These are phyloP conservation scores for Bergia puertoricense DNA, from an alignment of 92 coral and sea anemone genomes.

Conservation along the genomic window DNA sequence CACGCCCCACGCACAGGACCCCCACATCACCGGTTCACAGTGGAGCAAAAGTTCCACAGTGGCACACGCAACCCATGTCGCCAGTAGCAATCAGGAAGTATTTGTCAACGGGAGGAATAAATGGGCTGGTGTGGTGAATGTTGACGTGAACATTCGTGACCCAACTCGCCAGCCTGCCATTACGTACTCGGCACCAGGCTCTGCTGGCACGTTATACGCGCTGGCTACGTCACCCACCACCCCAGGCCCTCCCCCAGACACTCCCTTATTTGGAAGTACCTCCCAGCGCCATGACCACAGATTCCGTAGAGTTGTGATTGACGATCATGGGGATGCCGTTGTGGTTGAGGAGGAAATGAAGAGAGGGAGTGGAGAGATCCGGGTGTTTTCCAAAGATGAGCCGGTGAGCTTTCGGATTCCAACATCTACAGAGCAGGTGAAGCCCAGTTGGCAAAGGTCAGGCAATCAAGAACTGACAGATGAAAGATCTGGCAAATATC, in stretches of 20 bases:
- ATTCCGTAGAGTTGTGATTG: slow-evolving; percentile 64
- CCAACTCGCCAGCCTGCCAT: slow-evolving; percentile 61
- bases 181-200: slow-evolving; percentile 68
- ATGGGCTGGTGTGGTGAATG: slow-evolving; percentile 71
- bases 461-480: slow-evolving; percentile 30
- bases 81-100: slow-evolving; percentile 40
- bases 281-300: slow-evolving; percentile 75
- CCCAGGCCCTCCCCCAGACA: slow-evolving; percentile 66
- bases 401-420: slow-evolving; percentile 26
- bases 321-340: slow-evolving; percentile 56
- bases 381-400: slow-evolving; percentile 17
- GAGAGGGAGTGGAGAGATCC: slow-evolving; percentile 59
- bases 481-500: slow-evolving; percentile 15
- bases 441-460: slow-evolving; percentile 19
- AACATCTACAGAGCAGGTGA: not conserved
- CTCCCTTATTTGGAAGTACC: slow-evolving; percentile 83
- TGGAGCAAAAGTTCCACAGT: slow-evolving; percentile 32
- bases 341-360: slow-evolving; percentile 54
- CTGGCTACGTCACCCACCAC: slow-evolving; percentile 85
- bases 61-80: slow-evolving; percentile 40
- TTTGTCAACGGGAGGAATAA: slow-evolving; percentile 53
- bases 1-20: slow-evolving; percentile 54
- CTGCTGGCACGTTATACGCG: slow-evolving; percentile 78
- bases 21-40: slow-evolving; percentile 11
- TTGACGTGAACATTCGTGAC: slow-evolving; percentile 52